These are phyloP conservation scores for Podilymbus podiceps DNA, from an alignment of 2,113 vertebrate genomes.

Conservation along the genomic window DNA sequence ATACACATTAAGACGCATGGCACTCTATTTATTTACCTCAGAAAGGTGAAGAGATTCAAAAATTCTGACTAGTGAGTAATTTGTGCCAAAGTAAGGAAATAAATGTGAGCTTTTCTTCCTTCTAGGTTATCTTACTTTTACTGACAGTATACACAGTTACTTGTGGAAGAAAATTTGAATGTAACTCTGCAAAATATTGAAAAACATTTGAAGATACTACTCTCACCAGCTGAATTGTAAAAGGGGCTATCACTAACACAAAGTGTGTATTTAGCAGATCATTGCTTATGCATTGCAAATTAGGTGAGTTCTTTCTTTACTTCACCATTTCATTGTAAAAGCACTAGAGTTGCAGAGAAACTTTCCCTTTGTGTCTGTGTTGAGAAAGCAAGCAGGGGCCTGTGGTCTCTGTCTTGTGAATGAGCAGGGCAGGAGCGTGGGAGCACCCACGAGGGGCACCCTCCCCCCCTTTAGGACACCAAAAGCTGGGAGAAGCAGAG, in stretches of 20 bases:
- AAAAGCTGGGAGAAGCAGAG: background rate
- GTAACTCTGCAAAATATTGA: background rate
- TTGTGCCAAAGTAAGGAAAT: conserved; percentile 28
- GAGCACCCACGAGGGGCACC: background rate
- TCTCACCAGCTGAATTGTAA: background rate
- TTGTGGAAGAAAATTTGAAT: background rate
- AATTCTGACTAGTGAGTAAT: conserved; percentile 19
- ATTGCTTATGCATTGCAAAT: background rate
- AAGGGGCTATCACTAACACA: background rate
- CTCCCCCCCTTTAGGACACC: background rate
- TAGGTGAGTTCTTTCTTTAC: background rate
- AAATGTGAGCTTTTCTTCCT: conserved; percentile 23
- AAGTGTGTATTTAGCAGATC: background rate
- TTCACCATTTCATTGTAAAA: background rate
- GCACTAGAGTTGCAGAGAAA: background rate
- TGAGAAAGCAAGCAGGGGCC: background rate
- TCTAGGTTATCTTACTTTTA: conserved; percentile 37
- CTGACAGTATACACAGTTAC: background rate
- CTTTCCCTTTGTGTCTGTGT: background rate
- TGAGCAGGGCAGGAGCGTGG: background rate
- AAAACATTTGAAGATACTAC: background rate
- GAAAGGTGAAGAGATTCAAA: conserved; percentile 46
- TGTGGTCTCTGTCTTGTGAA: background rate
- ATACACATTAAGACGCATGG: background rate
- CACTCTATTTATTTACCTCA: conserved; percentile 57